phyloP scores from a whole-genome alignment of 37 sponge, comb jelly and placozoan species.

The Cladorhizidae sp. region DNA sequence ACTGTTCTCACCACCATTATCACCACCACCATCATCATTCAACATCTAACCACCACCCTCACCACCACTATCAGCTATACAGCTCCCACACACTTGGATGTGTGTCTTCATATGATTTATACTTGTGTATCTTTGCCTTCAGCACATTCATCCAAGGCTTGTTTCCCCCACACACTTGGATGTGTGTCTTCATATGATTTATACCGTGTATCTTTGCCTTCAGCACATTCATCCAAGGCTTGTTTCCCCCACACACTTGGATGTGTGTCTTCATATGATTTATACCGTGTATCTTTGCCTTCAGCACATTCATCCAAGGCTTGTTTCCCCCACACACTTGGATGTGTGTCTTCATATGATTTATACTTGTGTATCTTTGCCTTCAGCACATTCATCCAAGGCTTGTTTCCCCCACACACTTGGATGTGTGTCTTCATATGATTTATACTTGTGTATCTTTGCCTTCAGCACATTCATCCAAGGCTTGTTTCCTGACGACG shows the following conservation, averaged over 20 bases:
- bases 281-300: neutral
- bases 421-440: too few relatives aligned
- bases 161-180: too few relatives aligned
- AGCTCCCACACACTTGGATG: too few relatives aligned
- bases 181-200: neutral
- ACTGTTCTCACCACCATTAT: neutral
- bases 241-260: too few relatives aligned
- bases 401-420: constrained; percentile 92
- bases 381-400: constrained; percentile 75
- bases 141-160: constrained; percentile 82
- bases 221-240: constrained; percentile 77
- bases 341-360: neutral
- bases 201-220: neutral
- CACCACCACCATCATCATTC: too few relatives aligned
- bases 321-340: too few relatives aligned
- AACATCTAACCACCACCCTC: neutral
- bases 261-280: neutral
- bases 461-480: constrained; percentile 76
- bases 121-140: neutral
- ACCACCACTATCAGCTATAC: neutral
- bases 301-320: constrained; percentile 75
- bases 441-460: neutral
- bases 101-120: neutral
- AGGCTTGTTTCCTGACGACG: constrained; percentile 88
- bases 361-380: neutral